Percentiles rank a stretch among this genome's conserved stretches.
These are phyloP conservation scores for Scyliorhinus canicula DNA, from an alignment of 2,797 vertebrate species.

Conservation along the genomic window DNA sequence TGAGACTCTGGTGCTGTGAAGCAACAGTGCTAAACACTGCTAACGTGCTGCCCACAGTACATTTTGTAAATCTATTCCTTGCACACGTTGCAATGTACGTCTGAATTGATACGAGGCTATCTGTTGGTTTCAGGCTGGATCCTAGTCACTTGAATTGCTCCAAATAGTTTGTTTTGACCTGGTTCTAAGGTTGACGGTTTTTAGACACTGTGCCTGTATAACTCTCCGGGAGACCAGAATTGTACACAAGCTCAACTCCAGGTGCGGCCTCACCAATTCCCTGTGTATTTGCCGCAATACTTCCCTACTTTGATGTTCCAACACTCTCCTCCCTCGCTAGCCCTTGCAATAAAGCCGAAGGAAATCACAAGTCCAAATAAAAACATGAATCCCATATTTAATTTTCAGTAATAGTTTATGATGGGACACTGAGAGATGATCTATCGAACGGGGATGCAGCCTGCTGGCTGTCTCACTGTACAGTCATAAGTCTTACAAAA, in stretches of 20 bases:
- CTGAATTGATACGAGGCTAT: background rate
- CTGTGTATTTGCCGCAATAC: background rate
- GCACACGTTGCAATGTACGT: background rate
- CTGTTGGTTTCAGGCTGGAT: background rate
- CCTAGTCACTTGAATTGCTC: background rate
- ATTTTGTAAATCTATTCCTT: background rate
- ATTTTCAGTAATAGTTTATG: background rate
- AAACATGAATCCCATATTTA: background rate
- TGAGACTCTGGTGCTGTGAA: too few relatives aligned
- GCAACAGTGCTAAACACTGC: too few relatives aligned
- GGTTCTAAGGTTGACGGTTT: too few relatives aligned
- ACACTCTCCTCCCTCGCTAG: too few relatives aligned
- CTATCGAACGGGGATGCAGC: background rate
- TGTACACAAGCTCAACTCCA: too few relatives aligned
- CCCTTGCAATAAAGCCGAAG: too few relatives aligned
- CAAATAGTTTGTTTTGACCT: too few relatives aligned
- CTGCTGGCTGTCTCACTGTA: background rate
- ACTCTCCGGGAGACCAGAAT: too few relatives aligned
- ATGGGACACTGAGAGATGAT: background rate
- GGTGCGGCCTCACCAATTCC: background rate
- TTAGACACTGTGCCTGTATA: too few relatives aligned
- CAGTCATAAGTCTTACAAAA: too few relatives aligned
- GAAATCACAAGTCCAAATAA: background rate
- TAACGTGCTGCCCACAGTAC: too few relatives aligned
- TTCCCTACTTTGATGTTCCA: background rate